Conservation (phyloP, 2,797 vertebrate species). For the Vireo griseus region DNA sequence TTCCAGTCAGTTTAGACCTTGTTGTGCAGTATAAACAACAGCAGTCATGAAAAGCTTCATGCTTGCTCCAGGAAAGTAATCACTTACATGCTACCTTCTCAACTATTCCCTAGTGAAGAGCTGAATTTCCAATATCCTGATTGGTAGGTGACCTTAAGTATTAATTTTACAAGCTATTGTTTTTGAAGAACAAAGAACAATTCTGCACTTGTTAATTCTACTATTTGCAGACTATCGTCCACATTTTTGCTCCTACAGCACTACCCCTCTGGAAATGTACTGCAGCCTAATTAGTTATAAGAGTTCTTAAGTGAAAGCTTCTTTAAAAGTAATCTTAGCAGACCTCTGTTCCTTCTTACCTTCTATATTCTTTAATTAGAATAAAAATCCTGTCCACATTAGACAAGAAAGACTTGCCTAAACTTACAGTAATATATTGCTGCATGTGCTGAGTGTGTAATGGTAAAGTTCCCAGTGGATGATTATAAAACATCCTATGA, state of each 20-base stretch:
- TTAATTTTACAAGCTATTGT: not conserved
- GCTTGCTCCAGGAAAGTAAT: not conserved
- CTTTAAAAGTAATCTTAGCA: conserved; percentile 49
- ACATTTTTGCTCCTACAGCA: not conserved
- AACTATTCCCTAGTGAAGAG: not conserved
- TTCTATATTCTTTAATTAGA: conserved; percentile 38
- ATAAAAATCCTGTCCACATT: conserved; percentile 1
- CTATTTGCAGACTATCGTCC: not conserved
- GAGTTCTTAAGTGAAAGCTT: conserved; percentile 47
- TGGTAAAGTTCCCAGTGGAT: not conserved
- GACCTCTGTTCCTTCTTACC: conserved; percentile 14
- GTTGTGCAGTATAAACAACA: not conserved
- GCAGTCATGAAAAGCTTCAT: not conserved
- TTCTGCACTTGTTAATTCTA: not conserved
- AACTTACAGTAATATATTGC: not conserved
- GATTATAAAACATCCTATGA: not conserved
- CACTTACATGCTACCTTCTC: not conserved
- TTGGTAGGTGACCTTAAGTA: not conserved
- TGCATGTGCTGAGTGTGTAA: not conserved
- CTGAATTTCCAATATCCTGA: not conserved
- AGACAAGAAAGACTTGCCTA: not conserved
- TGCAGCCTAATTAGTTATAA: not conserved
- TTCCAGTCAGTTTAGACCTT: not conserved
- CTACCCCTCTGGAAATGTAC: not conserved
- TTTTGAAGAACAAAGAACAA: not conserved